phyloP scores from a whole-genome alignment of 2,797 vertebrate genomes.

The Cottoperca gobio region DNA sequence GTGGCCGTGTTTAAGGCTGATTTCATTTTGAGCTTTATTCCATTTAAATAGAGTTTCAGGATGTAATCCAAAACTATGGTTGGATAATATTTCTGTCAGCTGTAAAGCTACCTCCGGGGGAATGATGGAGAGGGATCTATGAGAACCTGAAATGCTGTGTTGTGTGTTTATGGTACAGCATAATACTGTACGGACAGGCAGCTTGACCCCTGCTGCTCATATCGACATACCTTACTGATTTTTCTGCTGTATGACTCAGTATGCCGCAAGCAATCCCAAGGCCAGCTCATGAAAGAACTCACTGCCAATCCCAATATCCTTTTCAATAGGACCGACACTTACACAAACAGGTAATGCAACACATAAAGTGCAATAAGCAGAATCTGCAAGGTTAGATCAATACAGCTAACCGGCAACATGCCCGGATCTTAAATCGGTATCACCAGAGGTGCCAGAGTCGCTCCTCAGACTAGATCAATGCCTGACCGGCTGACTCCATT shows the following conservation, averaged over 20 bases:
- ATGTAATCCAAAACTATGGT: conserved; percentile 50
- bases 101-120: conserved; percentile 24
- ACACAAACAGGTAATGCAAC: conserved; percentile 44
- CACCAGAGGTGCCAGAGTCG: conserved; percentile 39
- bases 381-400: conserved; percentile 54
- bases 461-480: conserved; percentile 67
- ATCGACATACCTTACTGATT: conserved; percentile 70
- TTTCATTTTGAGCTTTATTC: conserved; percentile 64
- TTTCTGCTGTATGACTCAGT: conserved; percentile 36
- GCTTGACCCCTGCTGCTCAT: conserved; percentile 65
- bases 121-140: conserved; percentile 48
- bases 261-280: conserved; percentile 42
- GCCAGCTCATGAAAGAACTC: conserved; percentile 32
- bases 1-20: conserved; percentile 54
- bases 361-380: conserved; percentile 42
- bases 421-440: conserved; percentile 48
- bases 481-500: conserved; percentile 60
- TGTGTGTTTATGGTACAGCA: conserved; percentile 53
- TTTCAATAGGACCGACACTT: conserved; percentile 50
- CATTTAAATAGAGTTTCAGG: conserved; percentile 51
- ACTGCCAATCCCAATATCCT: conserved; percentile 59
- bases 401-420: conserved; percentile 42
- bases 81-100: conserved; percentile 46
- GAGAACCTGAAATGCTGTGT: conserved; percentile 33
- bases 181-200: conserved; percentile 53